Conservation (phyloP, 2,888 invertebrate species). For the Smittia aterrima region DNA sequence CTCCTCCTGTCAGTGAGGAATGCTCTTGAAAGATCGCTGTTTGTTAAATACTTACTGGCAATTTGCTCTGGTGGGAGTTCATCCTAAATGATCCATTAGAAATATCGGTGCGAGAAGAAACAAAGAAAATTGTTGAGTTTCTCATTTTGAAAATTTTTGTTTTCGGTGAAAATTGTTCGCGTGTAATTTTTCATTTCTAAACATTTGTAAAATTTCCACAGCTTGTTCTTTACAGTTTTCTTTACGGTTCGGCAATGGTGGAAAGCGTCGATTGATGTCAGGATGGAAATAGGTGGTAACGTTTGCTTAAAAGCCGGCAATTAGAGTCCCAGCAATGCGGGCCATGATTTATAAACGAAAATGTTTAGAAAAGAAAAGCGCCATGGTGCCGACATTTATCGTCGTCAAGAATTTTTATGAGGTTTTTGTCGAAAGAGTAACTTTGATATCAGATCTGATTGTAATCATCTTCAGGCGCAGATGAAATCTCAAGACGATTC, state of each 20-base stretch:
- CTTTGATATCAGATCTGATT: no score
- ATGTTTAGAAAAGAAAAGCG: neutral
- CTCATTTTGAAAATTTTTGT: no score
- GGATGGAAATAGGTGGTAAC: slow-evolving; percentile 22
- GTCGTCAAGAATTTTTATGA: no score
- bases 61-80: slow-evolving; percentile 90
- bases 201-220: neutral
- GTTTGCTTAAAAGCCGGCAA: neutral
- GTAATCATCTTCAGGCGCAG: no score
- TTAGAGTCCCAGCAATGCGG: neutral
- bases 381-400: neutral
- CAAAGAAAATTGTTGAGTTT: neutral
- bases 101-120: neutral
- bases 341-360: neutral
- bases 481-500: no score
- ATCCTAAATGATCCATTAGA: slow-evolving; percentile 56
- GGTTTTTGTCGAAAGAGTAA: no score
- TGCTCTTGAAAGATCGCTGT: no score
- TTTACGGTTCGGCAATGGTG: neutral
- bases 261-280: slow-evolving; percentile 25
- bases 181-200: neutral
- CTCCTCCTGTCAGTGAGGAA: no score
- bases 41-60: slow-evolving; percentile 65
- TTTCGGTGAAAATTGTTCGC: neutral
- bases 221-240: neutral